Base-by-base conservation (phyloP, 2,113 vertebrate genomes). In the Phalacrocorax pelagicus region DNA sequence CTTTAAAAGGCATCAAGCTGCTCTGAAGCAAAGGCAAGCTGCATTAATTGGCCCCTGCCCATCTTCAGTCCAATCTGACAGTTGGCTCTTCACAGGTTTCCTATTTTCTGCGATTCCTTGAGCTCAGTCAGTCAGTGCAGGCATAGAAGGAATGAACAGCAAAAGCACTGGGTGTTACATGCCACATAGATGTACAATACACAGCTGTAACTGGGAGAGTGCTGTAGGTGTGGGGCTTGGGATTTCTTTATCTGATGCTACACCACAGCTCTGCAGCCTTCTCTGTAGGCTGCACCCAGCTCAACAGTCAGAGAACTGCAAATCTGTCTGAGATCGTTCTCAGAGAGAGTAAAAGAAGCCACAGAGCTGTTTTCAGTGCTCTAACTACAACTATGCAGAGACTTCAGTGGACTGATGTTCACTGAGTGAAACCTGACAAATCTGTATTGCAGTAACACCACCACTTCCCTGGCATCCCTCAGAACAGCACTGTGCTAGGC, bases 151-250 rank as follows among this genome's bases (percentile, higher is more conserved):
- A 86, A 38, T 2, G 26, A 59, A 11, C 34, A 70, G 47, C 42
- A 55, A 46, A 62, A 69, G 61, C 42, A 3, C 34, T 29, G 47
- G 16, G 34, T 15, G 13, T 30, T 74, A 42, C 18, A 2, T 6
- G 55, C 42, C 0, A 0, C n/a, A 14, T 27, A 67, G 91, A 55
- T 1, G 3, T 12, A 17, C 47, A 20, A 15, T 2, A 14, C 38
- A 23, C 27, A 34, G 46, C 52, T 62, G 52, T 16, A 36, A 23
- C 29, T 29, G 36, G 17, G 36, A 61, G 14, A 0, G 1, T 55
- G 59, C 38, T 58, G 26, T 29, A 71, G 24, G 14, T 16, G 57
- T 44, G 58, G 54, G n/a, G 67, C 54, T 78, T 4, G 0, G 24
- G 20, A 7, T 52, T 61, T 55, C 52, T 83, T 34, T n/a, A 30